Percentiles rank a stretch among this genome's conserved stretches.
phyloP scores from a whole-genome alignment of 2,113 vertebrate genomes.

The Neotoma lepida region DNA sequence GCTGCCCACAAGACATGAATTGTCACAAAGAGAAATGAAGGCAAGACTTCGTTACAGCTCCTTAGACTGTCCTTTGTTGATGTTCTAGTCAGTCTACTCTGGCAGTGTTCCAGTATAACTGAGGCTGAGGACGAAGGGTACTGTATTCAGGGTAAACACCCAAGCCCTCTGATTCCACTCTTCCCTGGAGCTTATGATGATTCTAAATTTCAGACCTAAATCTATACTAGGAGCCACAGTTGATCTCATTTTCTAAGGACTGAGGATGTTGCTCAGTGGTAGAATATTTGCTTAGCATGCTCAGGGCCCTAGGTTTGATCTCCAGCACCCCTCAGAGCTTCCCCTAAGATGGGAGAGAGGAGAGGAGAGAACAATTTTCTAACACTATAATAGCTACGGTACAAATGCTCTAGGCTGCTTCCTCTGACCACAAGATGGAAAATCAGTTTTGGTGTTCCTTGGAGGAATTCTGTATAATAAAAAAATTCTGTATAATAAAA shows the following conservation, averaged over 20 bases:
- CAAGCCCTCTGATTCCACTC: background rate
- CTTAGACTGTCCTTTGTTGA: background rate
- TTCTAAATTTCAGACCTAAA: background rate
- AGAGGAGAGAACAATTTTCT: background rate
- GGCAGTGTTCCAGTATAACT: background rate
- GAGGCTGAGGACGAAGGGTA: background rate
- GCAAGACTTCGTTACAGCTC: background rate
- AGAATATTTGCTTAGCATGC: background rate
- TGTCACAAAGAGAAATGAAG: background rate
- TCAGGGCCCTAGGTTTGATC: background rate
- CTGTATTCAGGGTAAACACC: background rate
- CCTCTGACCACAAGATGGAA: background rate
- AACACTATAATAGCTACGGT: background rate
- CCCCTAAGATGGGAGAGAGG: background rate
- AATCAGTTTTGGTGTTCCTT: background rate
- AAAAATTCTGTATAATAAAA: conserved; percentile 8
- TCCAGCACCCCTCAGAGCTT: background rate
- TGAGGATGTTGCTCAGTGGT: background rate
- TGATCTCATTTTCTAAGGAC: background rate
- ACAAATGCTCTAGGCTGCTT: background rate
- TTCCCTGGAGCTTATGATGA: background rate
- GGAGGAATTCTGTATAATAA: background rate
- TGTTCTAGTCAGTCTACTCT: background rate
- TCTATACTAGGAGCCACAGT: background rate
- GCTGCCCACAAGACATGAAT: background rate